A percentile compares a stretch with the other conserved stretches of the same genome.
These are phyloP conservation scores for Meda fulgida DNA, from an alignment of 2,797 vertebrate genomes.

Conservation along the genomic window DNA sequence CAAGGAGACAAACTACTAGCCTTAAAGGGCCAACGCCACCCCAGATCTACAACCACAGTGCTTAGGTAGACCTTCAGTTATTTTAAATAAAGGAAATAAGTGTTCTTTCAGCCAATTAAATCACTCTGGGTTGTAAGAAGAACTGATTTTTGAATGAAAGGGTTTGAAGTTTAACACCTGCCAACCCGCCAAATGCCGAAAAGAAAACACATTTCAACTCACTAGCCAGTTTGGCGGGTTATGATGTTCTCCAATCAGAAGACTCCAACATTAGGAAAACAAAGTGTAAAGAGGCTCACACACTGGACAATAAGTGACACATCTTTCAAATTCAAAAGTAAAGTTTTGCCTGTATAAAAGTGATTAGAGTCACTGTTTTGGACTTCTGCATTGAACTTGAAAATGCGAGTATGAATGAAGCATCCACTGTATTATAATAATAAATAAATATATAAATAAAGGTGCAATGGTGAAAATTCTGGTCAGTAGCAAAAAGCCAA, in stretches of 20 bases:
- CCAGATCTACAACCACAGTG: slow-evolving; percentile 75
- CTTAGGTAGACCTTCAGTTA: slow-evolving; percentile 66
- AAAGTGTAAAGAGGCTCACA: background rate
- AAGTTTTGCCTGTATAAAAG: too few relatives aligned
- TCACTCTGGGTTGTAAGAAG: background rate
- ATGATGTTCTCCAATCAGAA: background rate
- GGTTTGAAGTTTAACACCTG: background rate
- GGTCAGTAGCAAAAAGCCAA: too few relatives aligned
- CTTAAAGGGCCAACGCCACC: slow-evolving; percentile 85
- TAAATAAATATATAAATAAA: too few relatives aligned
- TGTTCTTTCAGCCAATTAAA: background rate
- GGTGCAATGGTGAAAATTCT: too few relatives aligned
- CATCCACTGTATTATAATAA: too few relatives aligned
- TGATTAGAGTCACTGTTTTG: too few relatives aligned
- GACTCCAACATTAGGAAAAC: background rate
- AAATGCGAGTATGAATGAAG: too few relatives aligned
- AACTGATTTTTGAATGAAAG: background rate
- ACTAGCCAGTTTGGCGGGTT: background rate
- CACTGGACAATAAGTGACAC: background rate
- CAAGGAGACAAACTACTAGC: slow-evolving; percentile 92
- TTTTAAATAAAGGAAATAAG: background rate
- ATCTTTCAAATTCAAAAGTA: background rate
- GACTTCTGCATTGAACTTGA: too few relatives aligned
- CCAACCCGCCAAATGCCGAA: background rate
- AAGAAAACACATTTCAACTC: background rate